Conservation (phyloP, 1,140 invertebrate species). For the Brachionus koreanus region DNA sequence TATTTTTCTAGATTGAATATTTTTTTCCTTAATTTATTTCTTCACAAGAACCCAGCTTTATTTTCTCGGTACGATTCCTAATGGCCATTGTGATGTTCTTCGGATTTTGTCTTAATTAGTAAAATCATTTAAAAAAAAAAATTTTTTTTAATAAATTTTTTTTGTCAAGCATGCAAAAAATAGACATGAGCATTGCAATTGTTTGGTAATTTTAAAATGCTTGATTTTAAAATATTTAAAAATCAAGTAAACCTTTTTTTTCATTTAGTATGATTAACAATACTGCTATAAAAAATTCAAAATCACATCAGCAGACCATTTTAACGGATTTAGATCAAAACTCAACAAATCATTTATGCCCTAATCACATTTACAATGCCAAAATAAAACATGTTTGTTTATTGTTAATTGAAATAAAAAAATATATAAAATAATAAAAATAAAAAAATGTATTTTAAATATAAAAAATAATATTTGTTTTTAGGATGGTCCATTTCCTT, state of each 20-base stretch:
- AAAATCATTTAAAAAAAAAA: neutral
- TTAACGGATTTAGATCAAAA: neutral
- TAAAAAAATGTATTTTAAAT: neutral
- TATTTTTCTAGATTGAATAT: neutral
- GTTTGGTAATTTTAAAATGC: neutral
- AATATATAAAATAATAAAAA: neutral
- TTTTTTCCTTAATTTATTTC: neutral
- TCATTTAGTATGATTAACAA: conserved; percentile 5
- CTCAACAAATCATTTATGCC: neutral
- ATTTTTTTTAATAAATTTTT: neutral
- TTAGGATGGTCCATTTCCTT: conserved; percentile 46
- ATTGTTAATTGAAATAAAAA: neutral
- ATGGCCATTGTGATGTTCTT: conserved; percentile 12
- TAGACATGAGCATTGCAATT: conserved; percentile 27
- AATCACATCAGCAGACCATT: neutral
- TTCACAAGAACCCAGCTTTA: neutral
- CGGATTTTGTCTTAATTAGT: conserved; percentile 26
- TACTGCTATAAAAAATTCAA: neutral
- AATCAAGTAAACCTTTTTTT: neutral
- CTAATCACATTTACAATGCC: neutral
- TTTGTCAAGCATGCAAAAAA: conserved; percentile 33
- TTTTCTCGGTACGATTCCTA: neutral
- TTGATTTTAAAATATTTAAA: neutral
- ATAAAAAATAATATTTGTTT: neutral
- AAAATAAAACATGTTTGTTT: neutral